Base-by-base conservation (phyloP, 2,797 vertebrate species). In the Caiman crocodilus region DNA sequence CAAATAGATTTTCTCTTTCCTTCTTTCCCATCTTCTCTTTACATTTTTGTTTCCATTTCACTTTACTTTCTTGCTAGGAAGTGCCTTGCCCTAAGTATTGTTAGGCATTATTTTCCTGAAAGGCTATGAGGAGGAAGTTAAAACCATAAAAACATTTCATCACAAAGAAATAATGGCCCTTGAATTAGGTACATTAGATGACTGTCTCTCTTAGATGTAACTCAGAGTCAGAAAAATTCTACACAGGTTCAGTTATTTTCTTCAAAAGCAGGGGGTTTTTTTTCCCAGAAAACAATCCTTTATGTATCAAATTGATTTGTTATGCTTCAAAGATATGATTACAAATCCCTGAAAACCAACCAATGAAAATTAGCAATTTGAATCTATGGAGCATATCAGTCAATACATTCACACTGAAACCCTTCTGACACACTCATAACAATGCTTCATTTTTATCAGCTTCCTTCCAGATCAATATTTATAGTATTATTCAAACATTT, bases 371-470 rank as follows among this genome's bases (percentile, higher is more conserved):
- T 94, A 90, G 96, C 97, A 97, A 97, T 98, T 97, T 96, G 92
- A 97, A 96, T 97, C 97, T 96, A 96, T 96, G 97, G 97, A 96
- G 92, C 87, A 50, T 94, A 98, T 97, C 97, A 96, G 96, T 98
- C 97, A 97, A 97, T 97, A 97, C 83, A 73, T 76, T 94, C 96
- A 90, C 84, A 87, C 92, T 89, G 61, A 98, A 97, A 97, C 79
- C 95, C 84, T 93, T 82, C n/a, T 76, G 81, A 97, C 94, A 89
- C 57, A 82, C 81, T 88, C 83, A 77, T 93, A 93, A 93, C 88
- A 95, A 95, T 95, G 87, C 87, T 93, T 96, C 82, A 94, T 96
- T 96, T 97, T 97, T 95, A 96, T 85, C 87, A 96, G 86, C 87
- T 95, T 97, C 92, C 88, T 63, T 83, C 56, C 84, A 84, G 96